Conservation (phyloP, 2,888 invertebrate species). For the Pollenia angustigena region DNA sequence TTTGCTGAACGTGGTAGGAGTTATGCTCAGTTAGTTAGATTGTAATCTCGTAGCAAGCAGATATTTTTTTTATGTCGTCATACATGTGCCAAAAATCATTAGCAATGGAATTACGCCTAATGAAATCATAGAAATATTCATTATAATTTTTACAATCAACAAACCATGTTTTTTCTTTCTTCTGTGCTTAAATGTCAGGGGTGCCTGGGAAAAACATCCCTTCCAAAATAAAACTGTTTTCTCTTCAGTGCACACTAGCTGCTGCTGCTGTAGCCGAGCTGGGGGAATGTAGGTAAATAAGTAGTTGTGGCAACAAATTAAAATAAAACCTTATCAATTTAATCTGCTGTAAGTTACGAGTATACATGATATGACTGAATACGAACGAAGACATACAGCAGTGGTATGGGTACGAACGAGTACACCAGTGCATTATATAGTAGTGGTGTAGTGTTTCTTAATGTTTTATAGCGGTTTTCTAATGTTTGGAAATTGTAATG, state of each 20-base stretch:
- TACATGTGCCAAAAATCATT: slow-evolving; percentile 83
- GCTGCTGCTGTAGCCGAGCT: background rate
- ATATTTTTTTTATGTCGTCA: slow-evolving; percentile 22
- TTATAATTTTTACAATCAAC: slow-evolving; percentile 70
- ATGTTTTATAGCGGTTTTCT: slow-evolving; percentile 46
- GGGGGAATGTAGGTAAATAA: background rate
- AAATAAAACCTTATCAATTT: slow-evolving; percentile 78
- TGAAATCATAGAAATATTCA: slow-evolving; percentile 76
- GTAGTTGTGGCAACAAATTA: slow-evolving; percentile 73
- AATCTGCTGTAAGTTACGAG: slow-evolving; percentile 75
- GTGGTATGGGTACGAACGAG: background rate
- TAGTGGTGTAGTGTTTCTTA: slow-evolving; percentile 23
- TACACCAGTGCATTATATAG: background rate
- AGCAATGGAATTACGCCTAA: slow-evolving; percentile 82
- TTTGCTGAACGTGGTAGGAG: slow-evolving; percentile 27
- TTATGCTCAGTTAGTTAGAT: slow-evolving; percentile 52
- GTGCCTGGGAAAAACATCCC: slow-evolving; percentile 44
- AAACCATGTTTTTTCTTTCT: slow-evolving; percentile 28
- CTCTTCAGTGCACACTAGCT: background rate
- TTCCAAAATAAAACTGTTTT: background rate
- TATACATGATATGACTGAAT: slow-evolving; percentile 28
- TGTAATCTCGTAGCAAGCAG: background rate
- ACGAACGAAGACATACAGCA: background rate
- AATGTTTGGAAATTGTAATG: slow-evolving; percentile 61
- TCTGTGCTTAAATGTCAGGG: slow-evolving; percentile 8